Conservation (phyloP, 1,140 invertebrate genomes). For the Hestina assimilis region DNA sequence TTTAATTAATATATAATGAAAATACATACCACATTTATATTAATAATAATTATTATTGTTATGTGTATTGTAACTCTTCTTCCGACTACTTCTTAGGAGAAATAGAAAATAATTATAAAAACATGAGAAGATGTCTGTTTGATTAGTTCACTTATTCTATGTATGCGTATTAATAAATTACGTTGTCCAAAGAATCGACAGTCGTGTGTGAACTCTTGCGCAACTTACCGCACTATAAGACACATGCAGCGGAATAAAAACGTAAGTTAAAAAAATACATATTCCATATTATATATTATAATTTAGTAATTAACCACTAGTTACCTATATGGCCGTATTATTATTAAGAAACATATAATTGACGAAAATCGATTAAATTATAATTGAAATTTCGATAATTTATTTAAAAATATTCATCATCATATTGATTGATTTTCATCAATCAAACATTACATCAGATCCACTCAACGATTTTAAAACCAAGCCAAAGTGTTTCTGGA, state of each 20-base stretch:
- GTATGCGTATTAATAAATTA: conserved; percentile 69
- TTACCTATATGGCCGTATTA: too few relatives aligned
- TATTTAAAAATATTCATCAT: too few relatives aligned
- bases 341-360: too few relatives aligned
- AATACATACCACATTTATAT: not conserved
- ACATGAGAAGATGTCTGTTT: not conserved
- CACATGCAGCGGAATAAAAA: conserved; percentile 9
- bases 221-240: conserved; percentile 47
- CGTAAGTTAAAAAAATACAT: conserved; percentile 15
- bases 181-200: conserved; percentile 53
- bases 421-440: too few relatives aligned
- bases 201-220: conserved; percentile 66
- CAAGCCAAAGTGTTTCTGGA: too few relatives aligned
- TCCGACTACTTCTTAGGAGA: not conserved
- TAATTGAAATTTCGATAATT: too few relatives aligned
- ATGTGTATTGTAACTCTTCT: not conserved
- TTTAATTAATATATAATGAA: not conserved
- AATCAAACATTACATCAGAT: too few relatives aligned
- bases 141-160: conserved; percentile 28
- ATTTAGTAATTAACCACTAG: not conserved
- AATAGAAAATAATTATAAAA: not conserved
- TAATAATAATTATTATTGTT: not conserved
- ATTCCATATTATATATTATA: not conserved
- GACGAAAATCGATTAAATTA: too few relatives aligned
- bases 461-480: too few relatives aligned